Evolutionary conservation across 2,797 vertebrate genomes (phyloP).

Genomic region (Sebastes trivittatus): DNA sequence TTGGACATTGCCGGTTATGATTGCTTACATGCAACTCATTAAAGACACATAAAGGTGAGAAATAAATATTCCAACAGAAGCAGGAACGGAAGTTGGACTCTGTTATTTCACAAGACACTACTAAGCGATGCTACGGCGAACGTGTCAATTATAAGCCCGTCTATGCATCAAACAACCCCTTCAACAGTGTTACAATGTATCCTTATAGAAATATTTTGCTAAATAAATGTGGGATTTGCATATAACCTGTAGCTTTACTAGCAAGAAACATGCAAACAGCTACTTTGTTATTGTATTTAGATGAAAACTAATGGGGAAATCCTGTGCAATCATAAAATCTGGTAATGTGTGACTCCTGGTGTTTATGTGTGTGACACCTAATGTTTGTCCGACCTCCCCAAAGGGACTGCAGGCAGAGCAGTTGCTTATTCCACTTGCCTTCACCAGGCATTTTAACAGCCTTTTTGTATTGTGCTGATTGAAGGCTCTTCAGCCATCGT

Average conservation of each 20-base stretch:
- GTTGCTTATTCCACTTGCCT: not conserved
- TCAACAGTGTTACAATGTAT: not conserved
- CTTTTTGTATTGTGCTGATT: constrained; percentile 19
- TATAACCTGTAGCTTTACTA: not conserved
- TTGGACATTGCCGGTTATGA: no score
- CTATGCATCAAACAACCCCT: not conserved
- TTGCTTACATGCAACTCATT: no score
- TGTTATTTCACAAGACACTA: no score
- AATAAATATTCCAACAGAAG: no score
- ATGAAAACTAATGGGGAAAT: not conserved
- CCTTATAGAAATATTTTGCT: not conserved
- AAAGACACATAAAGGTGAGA: no score
- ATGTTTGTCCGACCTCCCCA: not conserved
- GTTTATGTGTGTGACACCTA: not conserved
- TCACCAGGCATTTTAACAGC: not conserved
- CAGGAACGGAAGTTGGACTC: not conserved
- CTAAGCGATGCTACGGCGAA: no score
- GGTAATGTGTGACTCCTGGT: not conserved
- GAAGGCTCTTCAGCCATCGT: constrained; percentile 93
- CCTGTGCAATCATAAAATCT: not conserved
- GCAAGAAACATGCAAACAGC: not conserved
- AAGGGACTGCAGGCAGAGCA: not conserved
- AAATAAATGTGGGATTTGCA: not conserved
- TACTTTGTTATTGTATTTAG: not conserved
- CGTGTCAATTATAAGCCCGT: no score